These are phyloP conservation scores for Pemphigus obesinymphae DNA, from an alignment of 1,140 invertebrate species.

Conservation along the genomic window DNA sequence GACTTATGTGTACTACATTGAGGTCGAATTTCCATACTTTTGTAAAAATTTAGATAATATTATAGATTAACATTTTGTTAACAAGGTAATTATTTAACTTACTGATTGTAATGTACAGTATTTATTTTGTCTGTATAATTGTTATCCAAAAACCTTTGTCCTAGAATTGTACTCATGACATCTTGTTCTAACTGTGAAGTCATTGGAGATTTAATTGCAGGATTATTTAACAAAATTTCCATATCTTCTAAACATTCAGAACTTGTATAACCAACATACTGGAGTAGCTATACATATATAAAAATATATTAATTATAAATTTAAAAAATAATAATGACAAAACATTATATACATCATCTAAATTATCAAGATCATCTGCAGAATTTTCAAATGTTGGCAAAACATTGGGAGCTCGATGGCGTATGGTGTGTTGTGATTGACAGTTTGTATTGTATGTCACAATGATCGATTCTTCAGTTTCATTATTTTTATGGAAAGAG, in stretches of 20 bases:
- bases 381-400: slow-evolving; percentile 77
- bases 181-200: slow-evolving; percentile 70
- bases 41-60: neutral
- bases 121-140: slow-evolving; percentile 54
- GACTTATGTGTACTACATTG: slow-evolving; percentile 45
- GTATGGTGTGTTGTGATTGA: slow-evolving; percentile 61
- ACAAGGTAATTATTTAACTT: neutral
- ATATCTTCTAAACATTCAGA: slow-evolving; percentile 78
- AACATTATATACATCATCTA: slow-evolving; percentile 71
- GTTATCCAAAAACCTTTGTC: slow-evolving; percentile 71
- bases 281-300: slow-evolving; percentile 62
- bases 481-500: neutral
- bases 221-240: slow-evolving; percentile 65
- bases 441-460: slow-evolving; percentile 42
- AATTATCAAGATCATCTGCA: slow-evolving; percentile 83
- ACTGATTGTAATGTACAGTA: slow-evolving; percentile 47
- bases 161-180: slow-evolving; percentile 75
- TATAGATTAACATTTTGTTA: neutral
- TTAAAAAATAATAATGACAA: neutral
- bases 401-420: slow-evolving; percentile 66
- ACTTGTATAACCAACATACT: slow-evolving; percentile 86
- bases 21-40: slow-evolving; percentile 25
- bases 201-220: slow-evolving; percentile 61
- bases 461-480: slow-evolving; percentile 43
- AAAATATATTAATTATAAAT: slow-evolving; percentile 37